phyloP scores from a whole-genome alignment of 35 echinoderm and acorn worm species.

The Holothuria glaberrima region DNA sequence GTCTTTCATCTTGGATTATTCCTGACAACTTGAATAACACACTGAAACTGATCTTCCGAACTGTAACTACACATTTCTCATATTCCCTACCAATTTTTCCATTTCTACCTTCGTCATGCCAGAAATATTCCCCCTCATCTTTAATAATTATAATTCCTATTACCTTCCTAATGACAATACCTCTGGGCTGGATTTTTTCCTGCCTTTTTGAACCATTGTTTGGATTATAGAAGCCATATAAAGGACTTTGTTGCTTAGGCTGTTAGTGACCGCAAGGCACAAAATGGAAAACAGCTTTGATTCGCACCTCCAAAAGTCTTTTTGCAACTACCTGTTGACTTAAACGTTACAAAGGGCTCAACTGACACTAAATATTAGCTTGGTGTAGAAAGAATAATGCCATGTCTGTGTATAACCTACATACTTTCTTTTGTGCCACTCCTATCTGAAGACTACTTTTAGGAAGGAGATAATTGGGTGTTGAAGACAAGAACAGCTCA shows the following conservation, averaged over 20 bases:
- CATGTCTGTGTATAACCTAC: too few species aligned
- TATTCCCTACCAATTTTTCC: too few species aligned
- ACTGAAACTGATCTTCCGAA: too few species aligned
- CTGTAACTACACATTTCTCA: too few species aligned
- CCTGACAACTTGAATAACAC: too few species aligned
- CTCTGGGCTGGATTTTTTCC: conserved; percentile 25
- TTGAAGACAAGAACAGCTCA: too few species aligned
- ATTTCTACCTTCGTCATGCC: too few species aligned
- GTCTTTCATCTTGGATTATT: too few species aligned
- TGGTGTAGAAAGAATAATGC: not conserved
- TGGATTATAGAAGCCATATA: conserved; percentile 1
- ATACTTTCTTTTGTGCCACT: too few species aligned
- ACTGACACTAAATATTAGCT: conserved; percentile 8
- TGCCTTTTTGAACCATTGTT: not conserved
- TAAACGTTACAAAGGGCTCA: conserved; percentile 3
- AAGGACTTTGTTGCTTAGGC: conserved; percentile 14
- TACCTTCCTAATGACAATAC: not conserved
- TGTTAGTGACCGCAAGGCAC: conserved; percentile 22
- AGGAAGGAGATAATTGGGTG: too few species aligned
- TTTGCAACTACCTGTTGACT: conserved; percentile 22
- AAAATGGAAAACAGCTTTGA: conserved; percentile 23
- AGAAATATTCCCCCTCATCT: not conserved
- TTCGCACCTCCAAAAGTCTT: conserved; percentile 35
- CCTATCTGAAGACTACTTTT: too few species aligned
- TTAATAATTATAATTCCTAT: conserved; percentile 28